Conservation (phyloP, 2,113 vertebrate species). For the Spilogale gracilis region DNA sequence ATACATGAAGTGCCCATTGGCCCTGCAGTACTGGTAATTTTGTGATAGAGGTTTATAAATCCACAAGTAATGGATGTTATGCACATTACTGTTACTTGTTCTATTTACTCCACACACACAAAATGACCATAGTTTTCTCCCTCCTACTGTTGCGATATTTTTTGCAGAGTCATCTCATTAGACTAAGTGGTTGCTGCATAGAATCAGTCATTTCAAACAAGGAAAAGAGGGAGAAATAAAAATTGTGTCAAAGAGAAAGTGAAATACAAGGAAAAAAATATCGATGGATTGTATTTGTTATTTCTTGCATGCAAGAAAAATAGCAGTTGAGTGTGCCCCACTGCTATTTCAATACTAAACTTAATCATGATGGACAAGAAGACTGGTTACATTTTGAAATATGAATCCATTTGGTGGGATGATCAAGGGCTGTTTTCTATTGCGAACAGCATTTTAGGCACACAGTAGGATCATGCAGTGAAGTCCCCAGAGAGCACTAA, state of each 20-base stretch:
- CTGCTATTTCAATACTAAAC: background rate
- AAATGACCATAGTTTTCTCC: background rate
- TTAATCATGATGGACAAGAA: background rate
- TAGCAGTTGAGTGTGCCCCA: background rate
- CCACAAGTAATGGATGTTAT: constrained; percentile 3
- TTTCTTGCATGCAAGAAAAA: background rate
- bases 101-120: background rate
- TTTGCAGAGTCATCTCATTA: constrained; percentile 7
- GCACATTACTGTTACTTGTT: background rate
- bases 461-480: background rate
- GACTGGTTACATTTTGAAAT: background rate
- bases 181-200: background rate
- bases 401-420: background rate
- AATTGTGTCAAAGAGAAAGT: background rate
- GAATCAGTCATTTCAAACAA: constrained; percentile 9
- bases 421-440: background rate
- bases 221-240: constrained; percentile 6
- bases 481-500: background rate
- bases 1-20: background rate
- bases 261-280: constrained; percentile 25
- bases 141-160: background rate
- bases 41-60: constrained; percentile 39
- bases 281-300: background rate
- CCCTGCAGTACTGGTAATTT: background rate
- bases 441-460: constrained; percentile 7